Evolutionary conservation across 2,888 invertebrate genomes (phyloP).

Genomic region (Cryptus armator): DNA sequence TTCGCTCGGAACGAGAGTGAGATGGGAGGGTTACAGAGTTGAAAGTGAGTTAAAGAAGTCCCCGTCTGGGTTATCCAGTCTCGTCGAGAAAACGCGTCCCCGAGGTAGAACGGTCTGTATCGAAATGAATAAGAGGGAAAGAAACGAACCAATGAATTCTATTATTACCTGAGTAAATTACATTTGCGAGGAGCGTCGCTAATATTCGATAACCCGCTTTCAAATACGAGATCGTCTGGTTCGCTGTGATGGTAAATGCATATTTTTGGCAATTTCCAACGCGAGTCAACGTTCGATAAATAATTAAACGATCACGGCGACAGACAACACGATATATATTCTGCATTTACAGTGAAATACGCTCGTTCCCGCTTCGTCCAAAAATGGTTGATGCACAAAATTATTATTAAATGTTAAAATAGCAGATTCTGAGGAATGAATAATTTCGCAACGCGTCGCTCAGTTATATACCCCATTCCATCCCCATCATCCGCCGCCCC

Average conservation of each 20-base stretch:
- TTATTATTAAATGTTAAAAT: neutral
- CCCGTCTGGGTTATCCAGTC: slow-evolving; percentile 29
- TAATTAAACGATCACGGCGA: too few relatives aligned
- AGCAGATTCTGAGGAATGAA: neutral
- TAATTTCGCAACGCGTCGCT: slow-evolving; percentile 7
- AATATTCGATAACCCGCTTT: slow-evolving; percentile 12
- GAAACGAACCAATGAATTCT: slow-evolving; percentile 42
- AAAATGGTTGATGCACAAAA: neutral
- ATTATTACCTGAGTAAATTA: slow-evolving; percentile 24
- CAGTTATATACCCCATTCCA: neutral
- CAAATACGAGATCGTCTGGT: neutral
- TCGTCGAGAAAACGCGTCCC: neutral
- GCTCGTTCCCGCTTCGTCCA: neutral
- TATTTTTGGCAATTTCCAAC: neutral
- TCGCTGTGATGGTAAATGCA: neutral
- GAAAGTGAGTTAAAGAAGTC: slow-evolving; percentile 61
- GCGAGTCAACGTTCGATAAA: too few relatives aligned
- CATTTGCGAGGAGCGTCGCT: neutral
- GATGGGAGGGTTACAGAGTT: slow-evolving; percentile 16
- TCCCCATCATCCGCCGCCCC: neutral
- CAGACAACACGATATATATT: too few relatives aligned
- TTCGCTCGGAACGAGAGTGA: slow-evolving; percentile 18
- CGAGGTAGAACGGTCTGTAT: neutral
- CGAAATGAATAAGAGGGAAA: neutral
- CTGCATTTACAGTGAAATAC: too few relatives aligned